Base-by-base conservation (phyloP, 1,140 invertebrate species). In the Eupeodes corollae region DNA sequence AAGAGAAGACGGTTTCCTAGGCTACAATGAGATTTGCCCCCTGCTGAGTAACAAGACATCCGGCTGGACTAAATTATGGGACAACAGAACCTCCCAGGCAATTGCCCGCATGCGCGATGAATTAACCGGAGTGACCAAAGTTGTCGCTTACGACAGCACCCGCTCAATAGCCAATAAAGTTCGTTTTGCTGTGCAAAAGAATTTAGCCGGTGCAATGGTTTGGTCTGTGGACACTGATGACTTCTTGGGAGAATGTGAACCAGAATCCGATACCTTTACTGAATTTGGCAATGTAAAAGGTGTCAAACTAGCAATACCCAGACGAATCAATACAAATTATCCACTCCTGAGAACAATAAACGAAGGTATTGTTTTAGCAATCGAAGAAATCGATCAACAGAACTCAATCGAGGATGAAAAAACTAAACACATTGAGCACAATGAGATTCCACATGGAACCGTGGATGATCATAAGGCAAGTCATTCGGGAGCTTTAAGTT, bases 141-240 rank as follows among this genome's bases (percentile, higher is more conserved):
- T 81, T 2, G 75, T 83, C 15, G 67, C 77, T 2, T 83, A 76
- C 48, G 81, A 83, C 54, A 74, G 80, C 56, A 60, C 69, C 5
- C 70, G 63, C 32, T 80, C 79, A 21, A 73, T 83, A 34, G 67
- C 63, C 21, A 65, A 73, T 26, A 83, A 83, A 67, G 76, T 82
- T 56, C 73, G 72, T 56, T 76, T 74, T 52, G 78, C 77, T 2
- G 73, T 80, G 50, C 69, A 75, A 45, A 78, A 81, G 51, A 72
- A 76, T 14, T 56, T 90, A 9, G 83, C 78, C 0, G 87, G 87
- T n/a, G 73, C 83, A 1, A 88, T 89, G 85, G 76, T 88, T 3
- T 90, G 86, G 86, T 83, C 84, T 38, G 77, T 86, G 34, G 84
- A 87, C 54, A 86, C 81, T 0, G 83, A 87, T 50, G 83, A 87